Conservation (phyloP, 2,888 invertebrate species). For the Hemaris fuciformis region DNA sequence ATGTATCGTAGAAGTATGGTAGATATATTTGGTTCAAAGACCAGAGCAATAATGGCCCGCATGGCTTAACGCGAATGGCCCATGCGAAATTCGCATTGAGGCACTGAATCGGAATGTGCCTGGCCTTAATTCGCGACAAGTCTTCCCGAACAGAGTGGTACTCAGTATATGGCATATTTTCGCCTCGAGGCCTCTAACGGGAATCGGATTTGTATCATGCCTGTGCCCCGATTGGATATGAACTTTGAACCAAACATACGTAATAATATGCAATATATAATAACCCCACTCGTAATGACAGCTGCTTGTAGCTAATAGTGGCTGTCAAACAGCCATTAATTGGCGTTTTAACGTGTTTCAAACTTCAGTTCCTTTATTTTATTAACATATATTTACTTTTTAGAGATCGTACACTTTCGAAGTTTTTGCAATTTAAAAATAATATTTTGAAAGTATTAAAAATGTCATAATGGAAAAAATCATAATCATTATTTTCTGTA, state of each 20-base stretch:
- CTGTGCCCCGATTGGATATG: background rate
- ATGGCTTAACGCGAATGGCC: background rate
- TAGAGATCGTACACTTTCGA: constrained; percentile 26
- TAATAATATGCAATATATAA: constrained; percentile 39
- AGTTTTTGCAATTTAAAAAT: constrained; percentile 32
- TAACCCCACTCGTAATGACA: constrained; percentile 51
- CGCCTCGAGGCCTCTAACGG: background rate
- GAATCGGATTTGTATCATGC: background rate
- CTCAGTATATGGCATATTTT: background rate
- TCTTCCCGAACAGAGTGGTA: background rate
- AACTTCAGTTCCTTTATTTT: constrained; percentile 42
- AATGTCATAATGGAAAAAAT: constrained; percentile 32
- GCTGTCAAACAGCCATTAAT: constrained; percentile 62
- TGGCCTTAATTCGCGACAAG: background rate
- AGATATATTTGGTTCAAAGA: constrained; percentile 1
- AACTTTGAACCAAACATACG: constrained; percentile 16
- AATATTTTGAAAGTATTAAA: constrained; percentile 48
- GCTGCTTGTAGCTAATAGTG: constrained; percentile 42
- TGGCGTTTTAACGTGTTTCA: constrained; percentile 34
- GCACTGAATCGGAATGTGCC: background rate
- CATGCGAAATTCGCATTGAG: background rate
- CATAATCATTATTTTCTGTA: constrained; percentile 53
- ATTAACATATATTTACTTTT: constrained; percentile 18
- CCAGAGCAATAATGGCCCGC: background rate
- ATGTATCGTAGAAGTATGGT: constrained; percentile 44